phyloP scores from a whole-genome alignment of 2,797 vertebrate genomes.

The Microcaecilia unicolor region DNA sequence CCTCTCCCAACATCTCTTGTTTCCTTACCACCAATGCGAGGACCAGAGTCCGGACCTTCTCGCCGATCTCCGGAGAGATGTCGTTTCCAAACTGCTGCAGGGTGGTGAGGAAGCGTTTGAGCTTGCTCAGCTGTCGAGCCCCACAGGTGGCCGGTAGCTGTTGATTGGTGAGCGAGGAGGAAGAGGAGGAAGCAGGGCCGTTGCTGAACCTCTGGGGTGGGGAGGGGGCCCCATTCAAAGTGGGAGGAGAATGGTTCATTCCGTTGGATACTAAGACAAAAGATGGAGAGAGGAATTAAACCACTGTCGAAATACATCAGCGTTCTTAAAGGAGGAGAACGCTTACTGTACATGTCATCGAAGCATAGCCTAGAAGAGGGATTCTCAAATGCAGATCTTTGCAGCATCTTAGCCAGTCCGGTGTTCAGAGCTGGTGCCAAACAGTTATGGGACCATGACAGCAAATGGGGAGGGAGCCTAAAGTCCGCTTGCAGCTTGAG shows the following conservation, averaged over 20 bases:
- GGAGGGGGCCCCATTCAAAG: slow-evolving; percentile 87
- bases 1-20: neutral
- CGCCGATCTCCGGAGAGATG: slow-evolving; percentile 96
- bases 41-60: slow-evolving; percentile 90
- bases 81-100: slow-evolving; percentile 97
- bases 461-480: too few relatives aligned
- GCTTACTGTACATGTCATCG: too few relatives aligned
- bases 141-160: slow-evolving; percentile 95
- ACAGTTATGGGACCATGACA: too few relatives aligned
- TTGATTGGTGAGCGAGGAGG: slow-evolving; percentile 92
- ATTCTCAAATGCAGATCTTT: too few relatives aligned
- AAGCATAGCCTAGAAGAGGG: too few relatives aligned
- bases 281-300: neutral
- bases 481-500: too few relatives aligned
- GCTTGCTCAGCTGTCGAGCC: slow-evolving; percentile 94
- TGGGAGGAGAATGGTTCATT: slow-evolving; percentile 91
- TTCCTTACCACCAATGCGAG: slow-evolving; percentile 90
- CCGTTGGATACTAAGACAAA: slow-evolving; percentile 83
- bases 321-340: too few relatives aligned
- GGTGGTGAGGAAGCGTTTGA: slow-evolving; percentile 96
- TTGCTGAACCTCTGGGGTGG: slow-evolving; percentile 95
- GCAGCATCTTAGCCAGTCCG: too few relatives aligned
- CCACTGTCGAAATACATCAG: too few relatives aligned
- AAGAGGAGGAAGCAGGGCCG: slow-evolving; percentile 90
- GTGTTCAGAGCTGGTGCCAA: too few relatives aligned